Conservation (phyloP, 1,140 invertebrate species). For the Zaprionus ornatus region DNA sequence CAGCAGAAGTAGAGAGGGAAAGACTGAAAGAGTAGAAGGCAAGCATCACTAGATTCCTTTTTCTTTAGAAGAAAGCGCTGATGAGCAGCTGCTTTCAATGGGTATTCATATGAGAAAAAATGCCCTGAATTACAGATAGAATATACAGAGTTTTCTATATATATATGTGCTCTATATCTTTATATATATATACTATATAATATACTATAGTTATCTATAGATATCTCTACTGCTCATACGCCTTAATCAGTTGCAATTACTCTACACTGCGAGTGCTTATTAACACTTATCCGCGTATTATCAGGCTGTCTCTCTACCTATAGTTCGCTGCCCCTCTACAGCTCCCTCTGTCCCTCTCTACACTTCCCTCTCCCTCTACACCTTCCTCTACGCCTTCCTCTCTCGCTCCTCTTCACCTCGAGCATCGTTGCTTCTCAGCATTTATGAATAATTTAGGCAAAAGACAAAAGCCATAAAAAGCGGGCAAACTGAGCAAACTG, state of each 20-base stretch:
- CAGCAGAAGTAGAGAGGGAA: background rate
- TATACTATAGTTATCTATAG: background rate
- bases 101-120: too few species aligned
- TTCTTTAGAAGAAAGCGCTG: too few species aligned
- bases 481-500: constrained; percentile 12
- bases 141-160: too few species aligned
- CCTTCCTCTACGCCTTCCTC: too few species aligned
- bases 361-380: background rate
- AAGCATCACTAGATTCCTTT: too few species aligned
- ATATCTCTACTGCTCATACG: background rate
- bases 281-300: constrained; percentile 40
- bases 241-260: background rate
- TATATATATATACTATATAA: too few species aligned
- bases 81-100: too few species aligned
- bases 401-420: background rate
- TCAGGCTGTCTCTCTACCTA: background rate
- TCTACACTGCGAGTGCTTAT: background rate
- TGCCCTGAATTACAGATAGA: too few species aligned
- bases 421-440: constrained; percentile 10
- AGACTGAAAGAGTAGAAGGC: background rate
- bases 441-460: constrained; percentile 68
- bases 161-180: too few species aligned
- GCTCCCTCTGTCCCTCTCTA: background rate
- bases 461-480: constrained; percentile 61
- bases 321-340: too few species aligned